These are phyloP conservation scores for Anthopleura xanthogrammica DNA, from an alignment of 92 coral and sea anemone species.

Conservation along the genomic window DNA sequence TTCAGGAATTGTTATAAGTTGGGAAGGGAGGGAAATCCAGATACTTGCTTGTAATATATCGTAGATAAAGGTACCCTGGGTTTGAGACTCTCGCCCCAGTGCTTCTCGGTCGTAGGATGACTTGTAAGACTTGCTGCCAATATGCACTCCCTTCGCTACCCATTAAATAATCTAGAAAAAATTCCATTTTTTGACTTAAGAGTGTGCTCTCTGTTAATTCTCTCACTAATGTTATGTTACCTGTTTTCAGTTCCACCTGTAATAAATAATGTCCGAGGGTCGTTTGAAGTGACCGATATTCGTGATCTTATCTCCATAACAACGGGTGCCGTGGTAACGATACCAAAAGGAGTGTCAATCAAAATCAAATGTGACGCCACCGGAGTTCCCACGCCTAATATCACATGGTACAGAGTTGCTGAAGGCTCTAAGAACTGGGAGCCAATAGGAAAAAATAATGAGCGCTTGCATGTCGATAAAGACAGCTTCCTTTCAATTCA, in stretches of 20 bases:
- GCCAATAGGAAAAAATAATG: slow-evolving; percentile 13
- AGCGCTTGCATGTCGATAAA: slow-evolving; percentile 33
- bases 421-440: slow-evolving; percentile 28
- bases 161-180: no score
- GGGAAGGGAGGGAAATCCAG: no score
- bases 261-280: slow-evolving; percentile 66
- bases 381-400: slow-evolving; percentile 71
- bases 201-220: neutral
- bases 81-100: no score
- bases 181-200: no score
- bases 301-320: slow-evolving; percentile 81
- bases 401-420: slow-evolving; percentile 61
- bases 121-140: no score
- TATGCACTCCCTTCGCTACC: no score
- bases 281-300: slow-evolving; percentile 76
- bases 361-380: slow-evolving; percentile 64
- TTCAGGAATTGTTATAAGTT: no score
- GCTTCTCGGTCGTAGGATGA: no score
- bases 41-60: no score
- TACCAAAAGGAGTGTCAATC: slow-evolving; percentile 74
- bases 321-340: slow-evolving; percentile 82
- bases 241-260: slow-evolving; percentile 61
- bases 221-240: neutral
- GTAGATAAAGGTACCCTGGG: no score
- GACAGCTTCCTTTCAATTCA: slow-evolving; percentile 62